Evolutionary conservation across 1,140 invertebrate genomes (phyloP).

Genomic region (Drosophila guanche): DNA sequence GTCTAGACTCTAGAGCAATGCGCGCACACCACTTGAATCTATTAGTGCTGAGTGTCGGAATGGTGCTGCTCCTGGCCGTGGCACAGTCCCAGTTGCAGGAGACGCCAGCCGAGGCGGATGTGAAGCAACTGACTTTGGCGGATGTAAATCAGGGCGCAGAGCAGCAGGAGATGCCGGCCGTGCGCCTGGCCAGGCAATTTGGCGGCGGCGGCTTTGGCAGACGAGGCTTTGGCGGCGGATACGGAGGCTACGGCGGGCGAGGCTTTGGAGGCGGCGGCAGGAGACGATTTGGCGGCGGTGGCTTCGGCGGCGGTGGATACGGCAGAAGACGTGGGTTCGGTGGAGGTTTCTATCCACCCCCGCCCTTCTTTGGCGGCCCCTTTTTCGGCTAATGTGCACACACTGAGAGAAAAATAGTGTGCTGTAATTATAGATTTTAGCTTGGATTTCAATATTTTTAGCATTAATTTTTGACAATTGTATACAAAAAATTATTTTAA

Average conservation of each 20-base stretch:
- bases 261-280: constrained; percentile 2
- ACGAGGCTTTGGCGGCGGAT: not conserved
- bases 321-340: constrained; percentile 22
- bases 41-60: constrained; percentile 69
- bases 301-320: constrained; percentile 15
- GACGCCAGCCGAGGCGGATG: constrained; percentile 45
- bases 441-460: too few species aligned
- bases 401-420: too few species aligned
- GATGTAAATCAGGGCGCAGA: constrained; percentile 72
- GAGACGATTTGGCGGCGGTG: constrained; percentile 19
- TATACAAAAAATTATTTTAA: too few species aligned
- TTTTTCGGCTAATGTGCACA: constrained; percentile 54
- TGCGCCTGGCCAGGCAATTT: constrained; percentile 65
- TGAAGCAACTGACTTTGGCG: constrained; percentile 70
- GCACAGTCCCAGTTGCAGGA: not conserved
- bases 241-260: constrained; percentile 12
- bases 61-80: constrained; percentile 33
- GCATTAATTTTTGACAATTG: too few species aligned
- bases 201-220: constrained; percentile 25
- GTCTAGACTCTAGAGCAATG: constrained; percentile 43
- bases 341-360: constrained; percentile 35
- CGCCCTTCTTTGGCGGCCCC: constrained; percentile 40
- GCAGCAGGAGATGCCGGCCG: constrained; percentile 59
- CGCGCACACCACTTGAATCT: constrained; percentile 55
- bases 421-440: too few species aligned